These are phyloP conservation scores for Altica lythri DNA, from an alignment of 2,888 invertebrate species.

Conservation along the genomic window DNA sequence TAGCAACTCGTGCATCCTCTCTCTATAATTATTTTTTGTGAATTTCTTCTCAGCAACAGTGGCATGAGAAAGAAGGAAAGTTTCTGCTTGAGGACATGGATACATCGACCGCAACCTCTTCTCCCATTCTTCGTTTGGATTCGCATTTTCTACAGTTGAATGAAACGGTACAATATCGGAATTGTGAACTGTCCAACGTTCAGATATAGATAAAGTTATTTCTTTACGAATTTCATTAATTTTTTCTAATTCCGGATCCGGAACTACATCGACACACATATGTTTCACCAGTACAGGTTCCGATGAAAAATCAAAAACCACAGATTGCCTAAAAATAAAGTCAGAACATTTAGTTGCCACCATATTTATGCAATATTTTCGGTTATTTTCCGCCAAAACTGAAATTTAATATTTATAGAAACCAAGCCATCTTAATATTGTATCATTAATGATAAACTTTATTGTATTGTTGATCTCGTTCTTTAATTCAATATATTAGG, in stretches of 20 bases:
- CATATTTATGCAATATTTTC: too few relatives aligned
- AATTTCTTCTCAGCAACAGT: constrained; percentile 67
- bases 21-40: constrained; percentile 72
- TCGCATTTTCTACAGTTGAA: constrained; percentile 42
- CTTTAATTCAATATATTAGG: too few relatives aligned
- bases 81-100: constrained; percentile 69
- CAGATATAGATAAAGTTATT: constrained; percentile 65
- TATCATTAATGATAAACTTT: too few relatives aligned
- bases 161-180: constrained; percentile 54
- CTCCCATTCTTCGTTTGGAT: constrained; percentile 58
- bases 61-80: constrained; percentile 70
- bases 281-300: constrained; percentile 69
- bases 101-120: constrained; percentile 64
- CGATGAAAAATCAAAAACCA: constrained; percentile 75
- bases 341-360: too few relatives aligned
- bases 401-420: too few relatives aligned
- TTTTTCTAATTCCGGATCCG: constrained; percentile 67
- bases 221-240: constrained; percentile 66
- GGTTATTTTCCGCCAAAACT: too few relatives aligned
- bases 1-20: constrained; percentile 75
- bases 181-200: constrained; percentile 62
- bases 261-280: constrained; percentile 77
- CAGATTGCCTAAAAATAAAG: constrained; percentile 66
- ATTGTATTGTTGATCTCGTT: too few relatives aligned
- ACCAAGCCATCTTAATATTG: too few relatives aligned